Base-by-base conservation (phyloP, 1,140 invertebrate species). In the Tetramorium alpestre region DNA sequence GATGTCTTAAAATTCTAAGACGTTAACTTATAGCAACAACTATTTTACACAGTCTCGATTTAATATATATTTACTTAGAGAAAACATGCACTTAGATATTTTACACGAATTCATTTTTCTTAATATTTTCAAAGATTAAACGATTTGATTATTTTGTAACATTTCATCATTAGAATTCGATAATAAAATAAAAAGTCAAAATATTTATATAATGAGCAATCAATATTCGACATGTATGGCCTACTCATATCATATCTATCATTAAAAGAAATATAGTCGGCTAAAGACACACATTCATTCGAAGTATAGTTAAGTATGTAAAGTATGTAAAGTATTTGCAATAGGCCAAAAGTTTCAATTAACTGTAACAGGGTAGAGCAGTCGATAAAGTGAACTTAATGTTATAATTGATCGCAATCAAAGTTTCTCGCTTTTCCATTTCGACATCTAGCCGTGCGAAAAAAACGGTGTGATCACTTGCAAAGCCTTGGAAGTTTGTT, bases 331-430 rank as follows among this genome's bases (percentile, higher is more conserved):
- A 82, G 67, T 73, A 81, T 81, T 81, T 77, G n/a, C 60, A 62
- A 18, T 62, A 90, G 89, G 89, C 89, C 89, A 90, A 58, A 77
- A 54, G 33, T 49, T 76, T 49, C 64, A 80, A 72, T 64, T 38
- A 51, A 47, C 82, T 64, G 38, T 67, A 18, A 56, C 62, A 62
- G 10, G 73, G 47, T 64, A 58, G 77, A 81, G 58, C 62, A 47
- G 76, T 90, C 78, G 78, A 70, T 77, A 56, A 41, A 88, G 70
- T 76, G 38, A 90, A 90, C 78, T 90, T 90, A 91, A 88, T 22
- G 28, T 75, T 87, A 88, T 58, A 70, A 56, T 65, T 81, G 54
- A 85, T 16, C 65, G 38, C 78, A 77, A 88, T 88, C 25, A 80
- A 86, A 69, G 49, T 86, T 64, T 78, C 33, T 78, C 78, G 65